These are phyloP conservation scores for Lagopus leucura DNA, from an alignment of 2,113 vertebrate species.

Conservation along the genomic window DNA sequence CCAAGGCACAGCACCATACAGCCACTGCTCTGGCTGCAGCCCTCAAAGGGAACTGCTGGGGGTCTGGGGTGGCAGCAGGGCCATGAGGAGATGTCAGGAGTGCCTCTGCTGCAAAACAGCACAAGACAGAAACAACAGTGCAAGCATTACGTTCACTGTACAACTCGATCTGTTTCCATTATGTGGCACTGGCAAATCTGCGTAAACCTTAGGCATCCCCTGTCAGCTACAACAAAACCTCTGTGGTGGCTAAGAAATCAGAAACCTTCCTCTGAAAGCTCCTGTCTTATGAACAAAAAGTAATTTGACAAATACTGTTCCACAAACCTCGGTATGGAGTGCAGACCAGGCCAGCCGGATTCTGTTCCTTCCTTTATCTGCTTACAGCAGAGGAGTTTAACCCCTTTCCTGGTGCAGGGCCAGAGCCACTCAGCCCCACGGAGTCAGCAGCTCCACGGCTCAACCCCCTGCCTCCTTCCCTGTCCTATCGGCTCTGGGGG, in stretches of 20 bases:
- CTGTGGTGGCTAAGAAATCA: not conserved
- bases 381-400: not conserved
- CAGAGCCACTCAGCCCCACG: not conserved
- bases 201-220: not conserved
- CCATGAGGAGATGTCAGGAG: not conserved
- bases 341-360: not conserved
- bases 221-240: not conserved
- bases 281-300: not conserved
- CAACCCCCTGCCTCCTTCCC: not conserved
- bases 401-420: not conserved
- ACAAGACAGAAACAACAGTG: not conserved
- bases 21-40: not conserved
- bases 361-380: not conserved
- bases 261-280: not conserved
- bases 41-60: not conserved
- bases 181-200: not conserved
- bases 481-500: fast-evolving
- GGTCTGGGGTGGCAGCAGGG: not conserved
- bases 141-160: not conserved
- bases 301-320: not conserved
- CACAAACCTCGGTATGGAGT: not conserved
- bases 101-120: not conserved
- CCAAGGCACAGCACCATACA: not conserved
- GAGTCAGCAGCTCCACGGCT: not conserved
- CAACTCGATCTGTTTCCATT: not conserved